These are phyloP conservation scores for Mus spretus DNA, from an alignment of 2,797 vertebrate species.

Conservation along the genomic window DNA sequence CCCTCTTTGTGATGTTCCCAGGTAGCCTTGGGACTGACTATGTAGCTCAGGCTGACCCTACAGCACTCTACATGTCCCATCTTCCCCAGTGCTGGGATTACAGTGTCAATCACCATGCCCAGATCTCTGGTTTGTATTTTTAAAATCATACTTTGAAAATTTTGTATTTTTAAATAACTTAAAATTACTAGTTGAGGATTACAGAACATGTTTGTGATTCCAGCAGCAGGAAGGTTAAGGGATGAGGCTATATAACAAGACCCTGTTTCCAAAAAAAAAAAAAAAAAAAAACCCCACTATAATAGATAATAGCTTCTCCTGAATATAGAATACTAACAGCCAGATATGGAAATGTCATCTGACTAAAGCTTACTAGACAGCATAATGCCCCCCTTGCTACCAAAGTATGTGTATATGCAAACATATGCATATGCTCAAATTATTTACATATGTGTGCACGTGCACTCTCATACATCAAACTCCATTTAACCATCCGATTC, in stretches of 20 bases:
- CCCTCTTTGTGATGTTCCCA: background rate
- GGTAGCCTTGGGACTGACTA: background rate
- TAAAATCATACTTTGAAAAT: background rate
- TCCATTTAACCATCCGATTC: conserved; percentile 20
- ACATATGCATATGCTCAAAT: too few relatives aligned
- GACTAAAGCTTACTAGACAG: conserved; percentile 14
- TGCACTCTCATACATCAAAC: background rate
- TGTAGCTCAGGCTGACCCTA: background rate
- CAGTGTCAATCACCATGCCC: background rate
- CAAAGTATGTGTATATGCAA: background rate
- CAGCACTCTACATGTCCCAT: background rate
- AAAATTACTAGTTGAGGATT: background rate
- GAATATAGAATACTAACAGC: conserved; percentile 12
- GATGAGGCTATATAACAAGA: background rate
- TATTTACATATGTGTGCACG: background rate
- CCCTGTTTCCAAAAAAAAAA: conserved; percentile 15
- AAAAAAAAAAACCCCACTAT: background rate
- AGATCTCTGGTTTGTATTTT: background rate
- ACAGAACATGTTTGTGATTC: background rate
- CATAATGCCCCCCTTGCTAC: background rate
- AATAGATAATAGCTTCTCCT: background rate
- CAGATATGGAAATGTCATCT: conserved; percentile 34
- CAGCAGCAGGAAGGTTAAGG: background rate
- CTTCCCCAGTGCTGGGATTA: background rate
- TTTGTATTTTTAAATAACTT: background rate